Percentiles rank a stretch among this genome's conserved stretches.
Conservation (phyloP, 64 coral and sea anemone species). For the Astreopora myriophthalma region DNA sequence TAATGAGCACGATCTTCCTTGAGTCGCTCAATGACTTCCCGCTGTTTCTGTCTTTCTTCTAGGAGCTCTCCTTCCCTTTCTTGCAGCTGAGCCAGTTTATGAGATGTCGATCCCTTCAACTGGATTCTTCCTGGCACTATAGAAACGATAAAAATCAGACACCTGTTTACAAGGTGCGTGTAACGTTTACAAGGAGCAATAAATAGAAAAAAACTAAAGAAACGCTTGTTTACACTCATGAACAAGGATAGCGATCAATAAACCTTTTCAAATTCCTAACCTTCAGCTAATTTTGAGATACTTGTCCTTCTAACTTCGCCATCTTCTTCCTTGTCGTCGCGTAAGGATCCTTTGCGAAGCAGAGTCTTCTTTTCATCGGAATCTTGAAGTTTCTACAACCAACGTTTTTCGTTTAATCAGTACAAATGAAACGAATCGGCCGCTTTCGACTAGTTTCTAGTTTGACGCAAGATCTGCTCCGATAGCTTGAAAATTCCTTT, state of each 20-base stretch:
- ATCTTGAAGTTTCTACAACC: background rate
- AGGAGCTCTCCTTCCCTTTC: slow-evolving; percentile 68
- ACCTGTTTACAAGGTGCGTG: no score
- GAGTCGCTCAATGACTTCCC: slow-evolving; percentile 71
- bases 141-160: background rate
- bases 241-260: no score
- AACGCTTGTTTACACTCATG: background rate
- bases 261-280: background rate
- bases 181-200: background rate
- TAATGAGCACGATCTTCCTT: slow-evolving; percentile 93
- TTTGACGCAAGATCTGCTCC: no score
- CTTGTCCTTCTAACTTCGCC: slow-evolving; percentile 18
- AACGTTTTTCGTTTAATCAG: no score
- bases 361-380: background rate
- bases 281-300: background rate
- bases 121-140: slow-evolving; percentile 18
- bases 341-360: background rate
- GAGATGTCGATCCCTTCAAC: slow-evolving; percentile 56
- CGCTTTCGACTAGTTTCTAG: no score
- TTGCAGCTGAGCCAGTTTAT: slow-evolving; percentile 76
- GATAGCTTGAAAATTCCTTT: no score
- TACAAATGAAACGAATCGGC: no score
- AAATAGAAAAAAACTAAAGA: background rate
- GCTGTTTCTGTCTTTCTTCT: slow-evolving; percentile 77
- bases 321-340: background rate